Evolutionary conservation across 1,140 invertebrate genomes (phyloP), one percentile per base, ranked within the genome.

Genomic region (Gryllus bimaculatus): DNA sequence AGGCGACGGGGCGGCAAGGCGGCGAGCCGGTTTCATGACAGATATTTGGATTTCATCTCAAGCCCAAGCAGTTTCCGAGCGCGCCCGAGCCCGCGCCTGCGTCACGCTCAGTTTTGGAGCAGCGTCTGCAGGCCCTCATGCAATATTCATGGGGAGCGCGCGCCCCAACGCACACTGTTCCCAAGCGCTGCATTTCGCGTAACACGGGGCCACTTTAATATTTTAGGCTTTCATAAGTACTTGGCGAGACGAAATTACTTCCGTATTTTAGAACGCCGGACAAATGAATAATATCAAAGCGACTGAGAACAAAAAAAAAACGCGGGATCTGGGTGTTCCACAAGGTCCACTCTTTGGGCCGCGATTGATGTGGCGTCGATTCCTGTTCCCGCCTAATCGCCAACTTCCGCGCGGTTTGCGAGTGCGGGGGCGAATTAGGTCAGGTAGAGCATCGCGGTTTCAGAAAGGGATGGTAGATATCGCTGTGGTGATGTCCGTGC

Each of bases 1-100:
- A 39, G 26, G 26, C 26, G 26, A 39, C 26, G 26, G 26, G 26
- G 26, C 26, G 26, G 26, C 5, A 39, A 39, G 26, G 26, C 26
- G 26, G 26, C 26, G 26, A 39, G 26, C 1, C 26, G 26, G 26
- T 39, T 39, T 39, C 26, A 39, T 66, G 54, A 66, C 54, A 66
- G 54, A 66, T 66, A 66, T 66, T 66, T 66, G 54, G 54, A 66
- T 66, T 66, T 66, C 54, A 66, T 66, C 54, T 66, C 54, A 66
- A 66, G 54, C 18, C 54, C 18, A 66, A 66, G 54, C 18, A 66
- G 54, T 66, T 13, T 13, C 26, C 54, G 10, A 66, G 54, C 54
- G 54, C 54, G 54, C 54, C 10, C 54, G 10, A 0, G 10, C 54
- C 54, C 54, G 54, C 54, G 54, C 54, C 54, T 10, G 7, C 54